A percentile compares a stretch with the other conserved stretches of the same genome.
phyloP scores from a whole-genome alignment of 2,888 invertebrate species.

The Microctonus aethiopoides region DNA sequence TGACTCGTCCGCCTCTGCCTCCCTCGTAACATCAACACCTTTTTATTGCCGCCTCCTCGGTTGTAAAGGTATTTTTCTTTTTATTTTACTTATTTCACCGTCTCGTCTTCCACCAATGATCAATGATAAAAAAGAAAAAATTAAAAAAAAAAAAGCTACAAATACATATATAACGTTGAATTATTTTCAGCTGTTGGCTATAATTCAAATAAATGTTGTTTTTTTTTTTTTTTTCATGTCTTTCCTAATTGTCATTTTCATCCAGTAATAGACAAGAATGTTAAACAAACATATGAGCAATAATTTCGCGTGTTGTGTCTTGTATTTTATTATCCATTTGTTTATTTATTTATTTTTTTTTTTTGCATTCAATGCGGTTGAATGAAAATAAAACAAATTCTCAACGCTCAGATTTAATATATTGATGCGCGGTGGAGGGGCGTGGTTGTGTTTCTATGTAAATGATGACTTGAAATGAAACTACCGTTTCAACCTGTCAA shows the following conservation, averaged over 20 bases:
- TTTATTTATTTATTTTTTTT: not conserved
- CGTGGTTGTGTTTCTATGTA: conserved; percentile 37
- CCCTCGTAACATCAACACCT: conserved; percentile 44
- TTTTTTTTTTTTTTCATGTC: not conserved
- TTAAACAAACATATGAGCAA: not conserved
- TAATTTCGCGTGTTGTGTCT: not conserved
- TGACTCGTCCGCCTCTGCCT: conserved; percentile 15
- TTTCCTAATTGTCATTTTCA: not conserved
- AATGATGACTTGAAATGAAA: conserved; percentile 44
- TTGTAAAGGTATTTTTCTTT: conserved; percentile 41
- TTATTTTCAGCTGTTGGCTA: not conserved
- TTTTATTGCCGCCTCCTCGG: conserved; percentile 46
- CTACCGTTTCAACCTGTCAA: conserved; percentile 49
- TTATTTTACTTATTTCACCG: conserved; percentile 6
- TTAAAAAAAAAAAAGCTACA: not conserved
- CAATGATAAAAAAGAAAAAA: conserved; percentile 8
- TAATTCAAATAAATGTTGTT: not conserved
- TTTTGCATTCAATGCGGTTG: not conserved
- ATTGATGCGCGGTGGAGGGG: conserved; percentile 21
- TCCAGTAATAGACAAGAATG: not conserved
- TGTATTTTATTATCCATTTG: too few relatives aligned
- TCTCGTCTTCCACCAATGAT: conserved; percentile 12
- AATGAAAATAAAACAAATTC: not conserved
- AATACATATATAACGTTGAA: not conserved
- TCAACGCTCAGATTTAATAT: not conserved